Base-by-base conservation (phyloP, 2,888 invertebrate genomes). In the Drosophila kambysellisi region DNA sequence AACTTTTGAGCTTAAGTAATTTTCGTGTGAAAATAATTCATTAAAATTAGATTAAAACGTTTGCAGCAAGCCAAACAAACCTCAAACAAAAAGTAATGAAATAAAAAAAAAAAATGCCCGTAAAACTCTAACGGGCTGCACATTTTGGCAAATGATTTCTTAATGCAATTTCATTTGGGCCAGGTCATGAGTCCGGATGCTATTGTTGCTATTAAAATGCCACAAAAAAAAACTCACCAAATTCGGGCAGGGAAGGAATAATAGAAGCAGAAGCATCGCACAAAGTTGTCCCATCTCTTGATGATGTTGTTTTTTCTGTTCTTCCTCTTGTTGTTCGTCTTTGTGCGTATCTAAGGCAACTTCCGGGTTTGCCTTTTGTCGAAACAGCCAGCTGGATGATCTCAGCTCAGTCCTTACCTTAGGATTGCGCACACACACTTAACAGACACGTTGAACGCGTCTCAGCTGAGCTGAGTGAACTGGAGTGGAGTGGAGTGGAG, bases 101-200 rank as follows among this genome's bases (percentile, higher is more conserved):
- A 50, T 12, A 6, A 7, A n/a, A 60, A 69, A 58, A 17, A 25
- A 25, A 25, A 25, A 25, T 25, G 7, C 37, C 32, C 51, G 56
- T 60, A 63, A 59, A 76, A 62, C 62, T 78, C 35, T 29, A 66
- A 75, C 33, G 61, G 48, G 62, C 62, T 70, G 54, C 79, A 78
- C 70, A 88, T 70, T 70, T 74, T 53, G 62, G 66, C 73, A 82
- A 89, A 85, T 85, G 90, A 89, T 85, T 85, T 89, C 90, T 79
- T 85, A 89, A 85, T 90, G 85, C 90, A 90, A 85, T 85, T 89
- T 74, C 81, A 20, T 46, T 50, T 52, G 43, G 68, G 43, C 12
- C 37, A 64, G 51, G 37, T 76, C 81, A 50, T 67, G 70, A 37
- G 67, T 25, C 66, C 66, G 74, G 69, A 70, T 65, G 61, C 76